Percentiles rank a stretch among this genome's conserved stretches.
Evolutionary conservation across 2,797 vertebrate species (phyloP).

Genomic region (Sebastes nivosus): DNA sequence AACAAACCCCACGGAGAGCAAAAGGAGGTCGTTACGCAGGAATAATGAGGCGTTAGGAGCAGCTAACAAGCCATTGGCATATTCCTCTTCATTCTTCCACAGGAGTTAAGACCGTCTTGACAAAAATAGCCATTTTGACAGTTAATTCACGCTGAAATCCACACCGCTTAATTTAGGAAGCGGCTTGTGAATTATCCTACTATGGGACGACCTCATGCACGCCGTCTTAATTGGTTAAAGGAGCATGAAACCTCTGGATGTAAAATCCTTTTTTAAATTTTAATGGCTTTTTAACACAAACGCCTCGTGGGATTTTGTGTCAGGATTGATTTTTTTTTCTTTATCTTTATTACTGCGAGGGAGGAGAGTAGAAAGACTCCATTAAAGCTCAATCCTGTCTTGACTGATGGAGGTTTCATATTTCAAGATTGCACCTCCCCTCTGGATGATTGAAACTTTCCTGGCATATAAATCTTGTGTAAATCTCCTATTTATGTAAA

Average conservation of each 20-base stretch:
- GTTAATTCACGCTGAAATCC: slow-evolving; percentile 23
- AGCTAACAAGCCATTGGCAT: slow-evolving; percentile 28
- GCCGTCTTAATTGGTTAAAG: slow-evolving; percentile 19
- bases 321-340: not conserved
- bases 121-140: slow-evolving; percentile 12
- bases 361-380: slow-evolving; percentile 1
- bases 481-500: not conserved
- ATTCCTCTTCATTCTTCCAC: slow-evolving; percentile 19
- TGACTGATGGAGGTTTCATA: not conserved
- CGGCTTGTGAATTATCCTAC: slow-evolving; percentile 8
- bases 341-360: slow-evolving; percentile 7
- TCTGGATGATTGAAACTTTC: not conserved
- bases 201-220: slow-evolving; percentile 13
- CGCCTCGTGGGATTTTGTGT: slow-evolving; percentile 16
- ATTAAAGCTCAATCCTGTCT: slow-evolving; percentile 1
- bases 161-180: slow-evolving; percentile 3
- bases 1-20: slow-evolving; percentile 42
- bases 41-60: slow-evolving; percentile 37
- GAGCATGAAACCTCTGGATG: slow-evolving; percentile 21
- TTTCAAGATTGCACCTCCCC: not conserved
- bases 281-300: slow-evolving; percentile 32
- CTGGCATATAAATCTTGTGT: not conserved
- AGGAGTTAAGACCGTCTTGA: slow-evolving; percentile 12
- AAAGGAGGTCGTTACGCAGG: slow-evolving; percentile 30
- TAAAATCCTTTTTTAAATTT: slow-evolving; percentile 28